Evolutionary conservation across 2,113 vertebrate genomes (phyloP).

Genomic region (Carassius gibelio): DNA sequence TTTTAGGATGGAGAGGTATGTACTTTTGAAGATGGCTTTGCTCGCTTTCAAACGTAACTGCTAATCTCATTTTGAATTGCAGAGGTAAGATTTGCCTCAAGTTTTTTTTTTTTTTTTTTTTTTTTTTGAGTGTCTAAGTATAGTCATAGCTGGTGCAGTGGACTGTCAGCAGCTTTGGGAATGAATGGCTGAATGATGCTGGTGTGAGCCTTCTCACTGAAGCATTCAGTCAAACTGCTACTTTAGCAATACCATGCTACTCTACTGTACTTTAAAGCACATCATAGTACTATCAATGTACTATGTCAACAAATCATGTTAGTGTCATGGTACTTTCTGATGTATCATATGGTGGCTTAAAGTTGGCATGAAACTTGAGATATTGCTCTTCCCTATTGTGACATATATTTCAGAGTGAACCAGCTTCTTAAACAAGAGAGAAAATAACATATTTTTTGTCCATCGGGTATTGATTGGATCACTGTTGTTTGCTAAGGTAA

Average conservation of each 20-base stretch:
- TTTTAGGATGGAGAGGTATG: constrained; percentile 89
- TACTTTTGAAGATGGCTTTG: constrained; percentile 59
- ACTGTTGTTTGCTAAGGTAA: background rate
- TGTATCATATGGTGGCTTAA: background rate
- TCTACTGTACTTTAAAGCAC: background rate
- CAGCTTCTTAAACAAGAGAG: background rate
- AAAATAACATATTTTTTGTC: background rate
- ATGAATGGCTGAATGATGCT: constrained; percentile 10
- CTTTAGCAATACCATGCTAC: background rate
- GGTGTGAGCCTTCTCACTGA: background rate
- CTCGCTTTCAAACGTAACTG: constrained; percentile 56
- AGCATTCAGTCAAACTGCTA: background rate
- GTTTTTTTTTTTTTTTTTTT: constrained; percentile 17
- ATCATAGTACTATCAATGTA: background rate
- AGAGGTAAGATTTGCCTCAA: constrained; percentile 57
- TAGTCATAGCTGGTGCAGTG: background rate
- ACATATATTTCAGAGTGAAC: background rate
- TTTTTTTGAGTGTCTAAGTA: constrained; percentile 11
- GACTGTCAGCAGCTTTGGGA: constrained; percentile 13
- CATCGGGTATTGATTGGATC: background rate
- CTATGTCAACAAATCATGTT: background rate
- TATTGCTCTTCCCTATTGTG: background rate
- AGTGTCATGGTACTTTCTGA: background rate
- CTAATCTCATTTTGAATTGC: constrained; percentile 52
- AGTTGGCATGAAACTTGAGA: background rate